Base-by-base conservation (phyloP, 2,888 invertebrate genomes). In the Diplazon laetatorius region DNA sequence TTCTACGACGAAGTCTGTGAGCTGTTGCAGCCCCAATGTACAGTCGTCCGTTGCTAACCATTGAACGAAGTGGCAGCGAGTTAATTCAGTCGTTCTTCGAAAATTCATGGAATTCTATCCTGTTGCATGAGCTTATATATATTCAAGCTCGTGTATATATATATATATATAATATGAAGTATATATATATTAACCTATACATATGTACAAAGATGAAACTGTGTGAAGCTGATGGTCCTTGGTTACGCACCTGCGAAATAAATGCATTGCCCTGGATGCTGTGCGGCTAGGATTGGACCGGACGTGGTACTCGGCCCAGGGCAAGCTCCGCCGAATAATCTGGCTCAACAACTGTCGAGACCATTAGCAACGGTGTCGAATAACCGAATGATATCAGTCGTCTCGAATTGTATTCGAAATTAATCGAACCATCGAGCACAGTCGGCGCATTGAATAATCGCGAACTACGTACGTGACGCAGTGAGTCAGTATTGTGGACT, bases 71-170 rank as follows among this genome's bases (percentile, higher is more conserved):
- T 46, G 18, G 16, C 42, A n/a, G n/a, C 68, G 16, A 68, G 63
- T 69, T 73, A 78, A 78, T 78, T 73, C 77, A 73, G 73, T 73
- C 50, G 69, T 59, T 68, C 69, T 59, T 78, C 69, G 77, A 55
- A 44, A 78, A 78, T 73, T 78, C 77, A 69, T 73, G 73, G 62
- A 66, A 69, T 78, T 73, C 73, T 44, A 42, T 16, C 44, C 68
- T 39, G 39, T 70, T 55, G 35, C 55, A 55, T 30, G 55, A 50
- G 16, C 30, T 30, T 30, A 30, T 30, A 30, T 30, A 30, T 6
- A 30, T 30, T 30, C 4, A 30, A 30, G 30, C 30, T 30, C 22
- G 16, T 35, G 9, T 55, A 42, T n/a, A 52, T 60, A 69, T 63
- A 55, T 30, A 16, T 16, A 55, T 35, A 16, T n/a, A n/a, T n/a